These are phyloP conservation scores for Philopedon plagiatum DNA, from an alignment of 2,888 invertebrate genomes.

Conservation along the genomic window DNA sequence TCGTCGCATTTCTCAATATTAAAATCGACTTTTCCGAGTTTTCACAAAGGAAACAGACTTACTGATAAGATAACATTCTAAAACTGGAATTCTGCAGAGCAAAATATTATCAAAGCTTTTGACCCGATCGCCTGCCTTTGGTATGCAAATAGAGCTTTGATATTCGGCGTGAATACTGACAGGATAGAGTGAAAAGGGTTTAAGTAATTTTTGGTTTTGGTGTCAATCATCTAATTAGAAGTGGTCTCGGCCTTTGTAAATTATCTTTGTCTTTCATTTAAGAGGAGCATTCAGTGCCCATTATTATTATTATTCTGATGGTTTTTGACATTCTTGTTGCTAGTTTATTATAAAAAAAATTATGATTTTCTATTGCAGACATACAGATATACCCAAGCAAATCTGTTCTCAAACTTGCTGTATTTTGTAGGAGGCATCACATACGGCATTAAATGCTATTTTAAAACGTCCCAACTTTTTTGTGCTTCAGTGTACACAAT, in stretches of 20 bases:
- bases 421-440: too few species aligned
- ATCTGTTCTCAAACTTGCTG: too few species aligned
- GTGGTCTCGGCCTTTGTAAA: too few species aligned
- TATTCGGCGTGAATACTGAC: constrained; percentile 15
- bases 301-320: too few species aligned
- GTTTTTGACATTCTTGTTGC: too few species aligned
- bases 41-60: constrained; percentile 48
- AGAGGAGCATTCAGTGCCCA: too few species aligned
- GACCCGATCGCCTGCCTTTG: constrained; percentile 44
- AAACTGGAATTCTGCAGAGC: constrained; percentile 31
- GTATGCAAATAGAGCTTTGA: constrained; percentile 45
- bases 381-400: too few species aligned
- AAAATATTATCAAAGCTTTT: constrained; percentile 46
- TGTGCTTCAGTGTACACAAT: too few species aligned
- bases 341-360: too few species aligned
- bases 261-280: background rate
- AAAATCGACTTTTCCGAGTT: constrained; percentile 48
- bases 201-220: constrained; percentile 11
- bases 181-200: background rate
- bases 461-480: too few species aligned
- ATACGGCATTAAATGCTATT: too few species aligned
- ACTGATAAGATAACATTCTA: constrained; percentile 44
- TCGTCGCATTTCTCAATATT: constrained; percentile 48
- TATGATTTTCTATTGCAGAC: too few species aligned
- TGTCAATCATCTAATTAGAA: background rate